phyloP scores from a whole-genome alignment of 2,888 invertebrate genomes.

The Ennomos quercinarius region DNA sequence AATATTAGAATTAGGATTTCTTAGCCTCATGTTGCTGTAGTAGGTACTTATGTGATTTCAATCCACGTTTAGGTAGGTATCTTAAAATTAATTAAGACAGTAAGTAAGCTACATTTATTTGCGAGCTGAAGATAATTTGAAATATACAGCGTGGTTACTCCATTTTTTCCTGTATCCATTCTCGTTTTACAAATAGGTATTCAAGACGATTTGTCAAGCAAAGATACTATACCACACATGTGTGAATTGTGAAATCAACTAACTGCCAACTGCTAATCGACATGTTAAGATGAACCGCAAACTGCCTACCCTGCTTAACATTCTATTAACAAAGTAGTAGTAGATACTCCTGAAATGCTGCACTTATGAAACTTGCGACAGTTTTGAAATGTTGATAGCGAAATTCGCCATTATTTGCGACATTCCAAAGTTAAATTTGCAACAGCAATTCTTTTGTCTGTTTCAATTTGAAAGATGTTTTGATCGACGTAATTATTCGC shows the following conservation, averaged over 20 bases:
- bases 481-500: not conserved
- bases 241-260: constrained; percentile 1
- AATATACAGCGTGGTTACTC: too few relatives aligned
- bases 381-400: constrained; percentile 33
- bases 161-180: not conserved
- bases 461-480: not conserved
- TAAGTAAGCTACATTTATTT: too few relatives aligned
- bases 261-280: constrained; percentile 16
- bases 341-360: constrained; percentile 18
- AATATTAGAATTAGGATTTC: too few relatives aligned
- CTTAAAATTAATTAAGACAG: too few relatives aligned
- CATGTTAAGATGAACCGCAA: constrained; percentile 22
- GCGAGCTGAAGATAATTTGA: too few relatives aligned
- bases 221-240: not conserved
- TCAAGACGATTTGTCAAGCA: not conserved
- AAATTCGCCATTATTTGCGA: constrained; percentile 29
- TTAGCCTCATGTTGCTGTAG: too few relatives aligned
- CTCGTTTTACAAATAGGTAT: not conserved
- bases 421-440: constrained; percentile 16
- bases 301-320: constrained; percentile 25
- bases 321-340: constrained; percentile 19
- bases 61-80: too few relatives aligned
- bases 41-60: too few relatives aligned
- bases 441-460: constrained; percentile 27
- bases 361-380: constrained; percentile 30